Evolutionary conservation across 2,888 invertebrate genomes (phyloP).

Genomic region (Conchocele bisecta): DNA sequence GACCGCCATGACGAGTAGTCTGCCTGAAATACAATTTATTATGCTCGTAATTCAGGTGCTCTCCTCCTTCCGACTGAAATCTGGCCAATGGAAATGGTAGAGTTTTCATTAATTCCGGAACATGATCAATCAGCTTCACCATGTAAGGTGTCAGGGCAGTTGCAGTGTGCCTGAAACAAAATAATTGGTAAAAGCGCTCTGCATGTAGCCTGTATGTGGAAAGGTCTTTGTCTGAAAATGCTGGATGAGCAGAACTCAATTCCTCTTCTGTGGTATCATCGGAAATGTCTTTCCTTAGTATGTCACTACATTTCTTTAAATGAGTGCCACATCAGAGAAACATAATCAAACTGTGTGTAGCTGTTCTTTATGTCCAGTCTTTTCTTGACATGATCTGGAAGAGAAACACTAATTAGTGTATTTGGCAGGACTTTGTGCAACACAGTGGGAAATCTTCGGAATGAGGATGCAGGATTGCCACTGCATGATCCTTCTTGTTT

Average conservation of each 20-base stretch:
- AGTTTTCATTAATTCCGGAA: not conserved
- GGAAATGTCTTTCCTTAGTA: not conserved
- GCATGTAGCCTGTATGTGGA: not conserved
- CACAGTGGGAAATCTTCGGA: not conserved
- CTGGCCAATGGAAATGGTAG: not conserved
- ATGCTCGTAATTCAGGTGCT: not conserved
- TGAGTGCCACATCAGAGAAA: not conserved
- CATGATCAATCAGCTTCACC: constrained; percentile 3
- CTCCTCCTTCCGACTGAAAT: not conserved
- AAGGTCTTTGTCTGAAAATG: too few relatives aligned
- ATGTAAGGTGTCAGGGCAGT: not conserved
- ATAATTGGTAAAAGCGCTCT: not conserved
- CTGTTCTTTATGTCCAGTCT: not conserved
- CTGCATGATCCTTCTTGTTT: not conserved
- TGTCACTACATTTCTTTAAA: not conserved
- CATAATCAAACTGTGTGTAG: not conserved
- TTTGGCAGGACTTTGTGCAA: not conserved
- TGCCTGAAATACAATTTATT: not conserved
- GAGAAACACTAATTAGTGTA: not conserved
- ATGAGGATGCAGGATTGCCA: not conserved
- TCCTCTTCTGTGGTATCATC: too few relatives aligned
- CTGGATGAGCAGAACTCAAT: too few relatives aligned
- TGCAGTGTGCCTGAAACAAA: not conserved
- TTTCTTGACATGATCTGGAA: not conserved
- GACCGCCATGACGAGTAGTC: constrained; percentile 1